Evolutionary conservation across 1,140 invertebrate genomes (phyloP).

Genomic region (Drosophila nasuta): DNA sequence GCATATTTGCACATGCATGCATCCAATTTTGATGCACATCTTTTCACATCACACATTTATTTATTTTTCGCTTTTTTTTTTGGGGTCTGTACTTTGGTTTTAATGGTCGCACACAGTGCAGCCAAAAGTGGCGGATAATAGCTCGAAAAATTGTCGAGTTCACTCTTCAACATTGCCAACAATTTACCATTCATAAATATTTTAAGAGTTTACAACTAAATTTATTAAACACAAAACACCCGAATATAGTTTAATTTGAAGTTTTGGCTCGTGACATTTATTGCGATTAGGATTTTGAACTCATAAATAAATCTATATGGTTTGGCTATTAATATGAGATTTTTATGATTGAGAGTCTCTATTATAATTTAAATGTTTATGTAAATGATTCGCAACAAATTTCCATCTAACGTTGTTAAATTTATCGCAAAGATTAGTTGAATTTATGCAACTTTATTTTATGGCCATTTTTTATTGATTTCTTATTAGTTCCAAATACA

Average conservation of each 20-base stretch:
- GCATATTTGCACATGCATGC: conserved; percentile 44
- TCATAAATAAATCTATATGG: conserved; percentile 1
- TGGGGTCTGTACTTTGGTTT: conserved; percentile 24
- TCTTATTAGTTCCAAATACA: neutral
- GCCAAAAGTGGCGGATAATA: neutral
- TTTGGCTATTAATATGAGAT: neutral
- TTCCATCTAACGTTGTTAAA: neutral
- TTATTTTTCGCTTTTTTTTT: conserved; percentile 27
- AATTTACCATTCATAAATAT: neutral
- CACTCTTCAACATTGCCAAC: neutral
- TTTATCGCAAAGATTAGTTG: neutral
- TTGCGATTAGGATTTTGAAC: too few species aligned
- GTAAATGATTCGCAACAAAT: neutral
- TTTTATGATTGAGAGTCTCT: neutral
- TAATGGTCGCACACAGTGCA: conserved; percentile 12
- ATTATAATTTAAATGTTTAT: neutral
- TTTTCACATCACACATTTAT: conserved; percentile 23
- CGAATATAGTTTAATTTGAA: neutral
- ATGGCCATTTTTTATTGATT: neutral
- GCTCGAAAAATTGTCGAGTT: neutral
- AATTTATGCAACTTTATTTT: conserved; percentile 6
- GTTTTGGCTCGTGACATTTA: neutral
- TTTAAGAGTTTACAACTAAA: neutral
- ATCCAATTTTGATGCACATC: conserved; percentile 46
- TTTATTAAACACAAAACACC: neutral